Conservation (phyloP, 1,140 invertebrate genomes). For the Drosophila rhopaloa region DNA sequence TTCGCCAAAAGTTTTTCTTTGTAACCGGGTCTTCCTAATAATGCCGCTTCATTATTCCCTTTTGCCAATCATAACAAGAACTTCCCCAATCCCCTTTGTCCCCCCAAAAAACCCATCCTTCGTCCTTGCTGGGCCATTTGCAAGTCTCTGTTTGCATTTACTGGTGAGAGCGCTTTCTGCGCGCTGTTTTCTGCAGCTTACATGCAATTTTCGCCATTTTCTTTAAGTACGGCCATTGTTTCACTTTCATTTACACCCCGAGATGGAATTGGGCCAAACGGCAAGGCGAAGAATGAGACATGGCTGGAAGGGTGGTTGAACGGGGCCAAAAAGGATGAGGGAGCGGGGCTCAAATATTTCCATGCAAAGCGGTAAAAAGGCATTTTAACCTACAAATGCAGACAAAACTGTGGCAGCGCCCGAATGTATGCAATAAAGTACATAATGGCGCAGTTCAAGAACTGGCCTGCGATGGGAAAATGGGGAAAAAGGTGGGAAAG, state of each 20-base stretch:
- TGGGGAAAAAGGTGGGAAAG: not conserved
- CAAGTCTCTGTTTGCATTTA: constrained; percentile 47
- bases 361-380: constrained; percentile 70
- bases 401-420: constrained; percentile 67
- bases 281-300: constrained; percentile 52
- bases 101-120: not conserved
- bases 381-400: constrained; percentile 64
- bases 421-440: constrained; percentile 82
- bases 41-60: constrained; percentile 50
- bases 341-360: constrained; percentile 21
- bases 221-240: constrained; percentile 80
- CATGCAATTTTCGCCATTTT: constrained; percentile 82
- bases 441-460: constrained; percentile 81
- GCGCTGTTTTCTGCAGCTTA: constrained; percentile 50
- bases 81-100: constrained; percentile 17
- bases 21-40: constrained; percentile 32
- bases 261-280: constrained; percentile 75
- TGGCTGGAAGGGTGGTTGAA: constrained; percentile 15
- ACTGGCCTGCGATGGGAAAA: constrained; percentile 52
- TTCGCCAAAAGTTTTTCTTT: constrained; percentile 19
- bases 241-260: constrained; percentile 73
- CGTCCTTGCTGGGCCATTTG: constrained; percentile 46
- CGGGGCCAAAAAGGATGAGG: not conserved
- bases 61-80: constrained; percentile 56
- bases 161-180: constrained; percentile 25